These are phyloP conservation scores for Meda fulgida DNA, from an alignment of 2,797 vertebrate species.

Conservation along the genomic window DNA sequence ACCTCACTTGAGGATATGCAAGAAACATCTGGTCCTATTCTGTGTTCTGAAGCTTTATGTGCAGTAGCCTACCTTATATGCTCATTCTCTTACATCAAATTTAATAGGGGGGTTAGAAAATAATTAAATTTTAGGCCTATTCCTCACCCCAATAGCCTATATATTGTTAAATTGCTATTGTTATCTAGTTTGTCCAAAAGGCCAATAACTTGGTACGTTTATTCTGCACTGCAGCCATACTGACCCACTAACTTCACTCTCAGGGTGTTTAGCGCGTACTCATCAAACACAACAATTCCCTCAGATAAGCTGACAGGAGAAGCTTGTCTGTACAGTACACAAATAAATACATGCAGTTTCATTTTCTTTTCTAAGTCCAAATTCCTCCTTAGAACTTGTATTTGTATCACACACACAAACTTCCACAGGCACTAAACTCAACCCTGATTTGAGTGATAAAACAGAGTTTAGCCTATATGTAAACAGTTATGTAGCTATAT, in stretches of 20 bases:
- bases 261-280: not conserved
- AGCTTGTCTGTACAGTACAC: not conserved
- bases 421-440: not conserved
- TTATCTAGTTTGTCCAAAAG: too few relatives aligned
- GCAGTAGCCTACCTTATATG: not conserved
- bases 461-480: not conserved
- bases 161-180: too few relatives aligned
- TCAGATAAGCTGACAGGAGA: not conserved
- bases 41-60: not conserved
- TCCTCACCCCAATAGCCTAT: not conserved
- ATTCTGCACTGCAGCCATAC: slow-evolving; percentile 5
- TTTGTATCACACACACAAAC: slow-evolving; percentile 1
- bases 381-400: not conserved
- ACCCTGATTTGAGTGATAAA: not conserved
- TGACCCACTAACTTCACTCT: slow-evolving; percentile 24
- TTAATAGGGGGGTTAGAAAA: not conserved
- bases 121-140: not conserved
- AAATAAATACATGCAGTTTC: not conserved
- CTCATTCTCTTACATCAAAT: not conserved
- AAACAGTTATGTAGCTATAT: not conserved
- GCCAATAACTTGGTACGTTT: not conserved
- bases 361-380: not conserved
- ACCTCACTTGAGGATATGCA: not conserved
- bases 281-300: slow-evolving; percentile 7
- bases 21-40: not conserved